These are phyloP conservation scores for Aramus guarauna DNA, from an alignment of 2,113 vertebrate genomes.

Conservation along the genomic window DNA sequence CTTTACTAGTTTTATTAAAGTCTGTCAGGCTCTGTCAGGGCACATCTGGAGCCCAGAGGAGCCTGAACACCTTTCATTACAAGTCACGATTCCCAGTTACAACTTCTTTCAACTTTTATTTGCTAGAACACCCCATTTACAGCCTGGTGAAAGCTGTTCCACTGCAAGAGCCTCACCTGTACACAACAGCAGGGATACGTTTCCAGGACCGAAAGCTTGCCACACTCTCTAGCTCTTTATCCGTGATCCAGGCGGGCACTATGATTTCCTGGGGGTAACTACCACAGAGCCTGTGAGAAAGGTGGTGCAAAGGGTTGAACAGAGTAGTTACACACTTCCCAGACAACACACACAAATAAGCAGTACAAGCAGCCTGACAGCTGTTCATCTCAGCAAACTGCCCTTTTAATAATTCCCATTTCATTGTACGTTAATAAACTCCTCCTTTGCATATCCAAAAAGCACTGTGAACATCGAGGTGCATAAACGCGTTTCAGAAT, in stretches of 20 bases:
- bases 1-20: not conserved
- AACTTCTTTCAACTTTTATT: not conserved
- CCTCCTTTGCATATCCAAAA: too few relatives aligned
- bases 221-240: slow-evolving; percentile 96
- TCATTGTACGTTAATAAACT: not conserved
- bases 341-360: not conserved
- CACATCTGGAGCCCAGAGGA: not conserved
- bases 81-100: not conserved
- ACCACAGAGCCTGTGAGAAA: slow-evolving; percentile 83
- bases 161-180: slow-evolving; percentile 78
- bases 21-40: not conserved
- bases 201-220: slow-evolving; percentile 96
- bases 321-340: not conserved
- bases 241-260: slow-evolving; percentile 94
- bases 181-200: slow-evolving; percentile 94
- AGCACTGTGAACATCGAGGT: not conserved
- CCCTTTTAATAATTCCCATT: not conserved
- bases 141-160: not conserved
- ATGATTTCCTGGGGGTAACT: slow-evolving; percentile 97
- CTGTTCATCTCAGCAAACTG: not conserved
- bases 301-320: not conserved
- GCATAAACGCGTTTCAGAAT: not conserved
- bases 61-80: not conserved
- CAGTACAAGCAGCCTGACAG: not conserved
- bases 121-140: rapidly evolving